A percentile compares a stretch with the other conserved stretches of the same genome.
Conservation (phyloP, 1,140 invertebrate species). For the Sminthurinus signatus region DNA sequence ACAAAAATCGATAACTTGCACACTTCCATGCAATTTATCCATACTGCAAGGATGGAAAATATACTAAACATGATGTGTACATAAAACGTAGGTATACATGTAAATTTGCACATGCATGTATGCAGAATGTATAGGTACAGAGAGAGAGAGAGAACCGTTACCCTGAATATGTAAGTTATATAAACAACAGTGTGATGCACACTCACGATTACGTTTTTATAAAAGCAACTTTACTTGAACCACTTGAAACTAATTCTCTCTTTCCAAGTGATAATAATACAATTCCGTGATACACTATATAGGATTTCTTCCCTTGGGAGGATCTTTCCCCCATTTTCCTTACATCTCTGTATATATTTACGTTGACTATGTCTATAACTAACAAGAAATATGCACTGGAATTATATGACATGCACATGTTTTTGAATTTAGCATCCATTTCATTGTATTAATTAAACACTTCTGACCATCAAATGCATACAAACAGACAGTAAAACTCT, state of each 20-base stretch:
- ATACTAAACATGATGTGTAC: too few species aligned
- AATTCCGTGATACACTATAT: constrained; percentile 7
- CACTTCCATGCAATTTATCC: not conserved
- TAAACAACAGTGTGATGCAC: too few species aligned
- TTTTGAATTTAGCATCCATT: not conserved
- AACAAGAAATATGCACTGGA: too few species aligned
- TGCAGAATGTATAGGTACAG: too few species aligned
- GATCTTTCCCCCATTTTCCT: constrained; percentile 1
- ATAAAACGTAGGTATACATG: not conserved
- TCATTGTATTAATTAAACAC: constrained; percentile 27
- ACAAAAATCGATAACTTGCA: not conserved
- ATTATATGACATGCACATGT: too few species aligned
- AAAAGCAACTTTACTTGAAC: too few species aligned
- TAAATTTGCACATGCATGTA: not conserved
- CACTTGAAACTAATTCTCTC: constrained; percentile 23
- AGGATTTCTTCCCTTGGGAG: constrained; percentile 21
- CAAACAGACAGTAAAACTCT: not conserved
- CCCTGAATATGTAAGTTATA: too few species aligned
- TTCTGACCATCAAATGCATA: constrained; percentile 20
- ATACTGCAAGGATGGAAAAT: not conserved
- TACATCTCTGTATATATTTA: not conserved
- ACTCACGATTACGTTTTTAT: too few species aligned
- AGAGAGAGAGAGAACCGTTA: too few species aligned
- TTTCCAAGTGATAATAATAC: constrained; percentile 1
- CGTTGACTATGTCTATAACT: not conserved